Percentiles rank a stretch among this genome's conserved stretches.
Evolutionary conservation across 64 coral and sea anemone species (phyloP).

Genomic region (Montipora foliosa): DNA sequence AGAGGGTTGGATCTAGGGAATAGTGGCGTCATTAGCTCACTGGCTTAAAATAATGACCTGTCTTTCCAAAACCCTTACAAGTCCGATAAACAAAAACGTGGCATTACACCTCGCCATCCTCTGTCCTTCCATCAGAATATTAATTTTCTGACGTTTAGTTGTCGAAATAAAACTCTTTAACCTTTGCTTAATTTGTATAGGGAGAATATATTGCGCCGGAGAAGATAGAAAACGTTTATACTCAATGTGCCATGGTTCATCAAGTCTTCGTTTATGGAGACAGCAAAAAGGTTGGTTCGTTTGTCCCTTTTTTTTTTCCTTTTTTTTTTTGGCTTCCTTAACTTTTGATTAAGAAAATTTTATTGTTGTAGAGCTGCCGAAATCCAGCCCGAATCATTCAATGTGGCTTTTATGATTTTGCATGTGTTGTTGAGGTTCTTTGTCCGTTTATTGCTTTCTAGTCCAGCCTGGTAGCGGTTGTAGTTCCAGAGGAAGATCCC

Average conservation of each 20-base stretch:
- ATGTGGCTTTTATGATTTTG: neutral
- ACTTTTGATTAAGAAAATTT: too few species aligned
- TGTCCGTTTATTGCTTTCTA: constrained; percentile 6
- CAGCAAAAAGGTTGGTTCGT: constrained; percentile 74
- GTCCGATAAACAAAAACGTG: too few species aligned
- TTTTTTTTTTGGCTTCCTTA: too few species aligned
- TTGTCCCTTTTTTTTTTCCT: neutral
- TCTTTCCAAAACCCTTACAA: too few species aligned
- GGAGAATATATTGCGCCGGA: constrained; percentile 98
- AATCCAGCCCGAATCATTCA: too few species aligned
- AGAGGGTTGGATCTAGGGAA: too few species aligned
- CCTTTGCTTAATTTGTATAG: constrained; percentile 8
- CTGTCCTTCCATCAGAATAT: too few species aligned
- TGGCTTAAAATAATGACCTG: too few species aligned
- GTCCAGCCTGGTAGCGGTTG: constrained; percentile 83
- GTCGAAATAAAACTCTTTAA: too few species aligned
- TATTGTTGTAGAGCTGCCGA: neutral
- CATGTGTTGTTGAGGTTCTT: neutral
- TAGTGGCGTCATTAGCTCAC: too few species aligned
- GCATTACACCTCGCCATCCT: too few species aligned
- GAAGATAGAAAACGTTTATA: constrained; percentile 93
- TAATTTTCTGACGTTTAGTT: too few species aligned
- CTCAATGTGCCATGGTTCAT: constrained; percentile 82
- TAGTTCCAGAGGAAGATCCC: constrained; percentile 83
- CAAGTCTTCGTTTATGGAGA: constrained; percentile 92